Percentiles rank a stretch among this genome's conserved stretches.
phyloP scores from a whole-genome alignment of 37 sponge, comb jelly and placozoan species.

The Spongilla lacustris region DNA sequence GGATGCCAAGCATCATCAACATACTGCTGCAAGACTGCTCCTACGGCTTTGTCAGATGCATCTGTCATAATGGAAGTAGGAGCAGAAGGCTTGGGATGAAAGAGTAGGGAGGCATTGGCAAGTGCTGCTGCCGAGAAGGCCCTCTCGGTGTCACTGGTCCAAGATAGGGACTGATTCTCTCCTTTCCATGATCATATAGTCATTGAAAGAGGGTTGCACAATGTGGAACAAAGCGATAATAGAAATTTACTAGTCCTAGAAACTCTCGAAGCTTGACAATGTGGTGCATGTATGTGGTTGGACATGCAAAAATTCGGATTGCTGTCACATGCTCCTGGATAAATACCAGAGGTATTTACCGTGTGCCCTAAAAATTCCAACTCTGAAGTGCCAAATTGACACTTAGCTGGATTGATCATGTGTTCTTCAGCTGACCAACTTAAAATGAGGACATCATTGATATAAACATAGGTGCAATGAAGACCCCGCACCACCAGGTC shows the following conservation, averaged over 20 bases:
- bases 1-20: too few relatives aligned
- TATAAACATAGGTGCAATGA: conserved; percentile 10
- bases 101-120: too few relatives aligned
- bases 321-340: neutral
- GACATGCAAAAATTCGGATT: neutral
- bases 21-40: too few relatives aligned
- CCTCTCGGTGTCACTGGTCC: too few relatives aligned
- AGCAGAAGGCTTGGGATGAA: too few relatives aligned
- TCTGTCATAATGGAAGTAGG: neutral
- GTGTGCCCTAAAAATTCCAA: conserved; percentile 12
- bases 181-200: neutral
- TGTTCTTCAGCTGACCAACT: conserved; percentile 41
- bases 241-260: conserved; percentile 32
- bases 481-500: conserved; percentile 58
- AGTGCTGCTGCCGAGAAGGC: too few relatives aligned
- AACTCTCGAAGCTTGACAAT: conserved; percentile 22
- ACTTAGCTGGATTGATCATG: neutral
- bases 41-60: conserved; percentile 2
- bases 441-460: conserved; percentile 48
- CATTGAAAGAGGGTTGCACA: conserved; percentile 11
- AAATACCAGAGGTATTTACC: neutral
- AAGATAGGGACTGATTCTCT: too few relatives aligned
- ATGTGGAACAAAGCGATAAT: conserved; percentile 29
- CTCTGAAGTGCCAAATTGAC: neutral
- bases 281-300: neutral